These are phyloP conservation scores for Heliconius hermathena DNA, from an alignment of 1,140 invertebrate species.

Conservation along the genomic window DNA sequence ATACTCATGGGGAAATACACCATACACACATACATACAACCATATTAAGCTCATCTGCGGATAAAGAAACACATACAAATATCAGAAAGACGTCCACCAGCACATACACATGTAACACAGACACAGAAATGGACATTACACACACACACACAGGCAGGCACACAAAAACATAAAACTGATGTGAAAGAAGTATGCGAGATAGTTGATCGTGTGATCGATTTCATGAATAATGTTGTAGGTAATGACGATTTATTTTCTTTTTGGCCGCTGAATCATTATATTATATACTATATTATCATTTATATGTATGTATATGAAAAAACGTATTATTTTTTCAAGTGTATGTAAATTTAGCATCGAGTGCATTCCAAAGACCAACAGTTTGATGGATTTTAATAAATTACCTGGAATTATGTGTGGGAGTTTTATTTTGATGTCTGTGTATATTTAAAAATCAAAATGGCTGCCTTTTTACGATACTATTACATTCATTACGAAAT, in stretches of 20 bases:
- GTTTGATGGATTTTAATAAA: conserved; percentile 75
- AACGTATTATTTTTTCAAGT: not conserved
- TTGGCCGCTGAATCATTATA: conserved; percentile 4
- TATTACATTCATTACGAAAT: no score
- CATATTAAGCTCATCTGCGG: no score
- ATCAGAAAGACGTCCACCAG: no score
- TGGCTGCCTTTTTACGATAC: not conserved
- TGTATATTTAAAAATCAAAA: not conserved
- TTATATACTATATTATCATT: not conserved
- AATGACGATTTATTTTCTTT: not conserved
- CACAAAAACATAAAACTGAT: not conserved
- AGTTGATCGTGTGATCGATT: not conserved
- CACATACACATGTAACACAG: no score
- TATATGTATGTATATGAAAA: not conserved
- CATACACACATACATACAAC: no score
- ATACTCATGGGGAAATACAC: no score
- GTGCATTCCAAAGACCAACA: conserved; percentile 77
- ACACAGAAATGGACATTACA: no score
- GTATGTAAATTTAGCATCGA: conserved; percentile 14
- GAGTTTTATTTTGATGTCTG: conserved; percentile 20
- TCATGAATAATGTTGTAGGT: not conserved
- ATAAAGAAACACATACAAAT: no score
- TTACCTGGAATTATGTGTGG: conserved; percentile 48
- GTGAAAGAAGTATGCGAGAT: not conserved
- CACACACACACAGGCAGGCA: not conserved